Conservation (phyloP, 2,888 invertebrate genomes). For the Callyntrura sp. region DNA sequence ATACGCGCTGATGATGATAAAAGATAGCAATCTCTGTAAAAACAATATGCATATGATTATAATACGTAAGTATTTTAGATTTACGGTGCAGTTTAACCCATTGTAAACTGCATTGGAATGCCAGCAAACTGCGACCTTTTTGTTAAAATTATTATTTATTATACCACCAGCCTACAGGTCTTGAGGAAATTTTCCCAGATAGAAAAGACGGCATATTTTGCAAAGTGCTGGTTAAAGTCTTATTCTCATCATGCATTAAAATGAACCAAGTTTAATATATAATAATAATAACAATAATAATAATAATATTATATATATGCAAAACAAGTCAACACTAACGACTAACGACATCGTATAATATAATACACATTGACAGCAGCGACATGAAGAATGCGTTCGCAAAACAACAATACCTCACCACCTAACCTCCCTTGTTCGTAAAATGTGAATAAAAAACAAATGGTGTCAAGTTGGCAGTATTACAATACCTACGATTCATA, state of each 20-base stretch:
- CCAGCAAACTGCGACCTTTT: no score
- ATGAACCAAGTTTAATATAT: not conserved
- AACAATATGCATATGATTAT: not conserved
- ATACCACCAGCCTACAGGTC: not conserved
- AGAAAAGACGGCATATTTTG: not conserved
- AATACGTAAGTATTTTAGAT: not conserved
- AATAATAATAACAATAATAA: no score
- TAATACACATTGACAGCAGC: no score
- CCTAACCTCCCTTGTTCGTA: constrained; percentile 12
- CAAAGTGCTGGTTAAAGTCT: not conserved
- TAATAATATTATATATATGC: no score
- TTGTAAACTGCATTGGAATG: not conserved
- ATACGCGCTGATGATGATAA: not conserved
- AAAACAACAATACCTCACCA: not conserved
- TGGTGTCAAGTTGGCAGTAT: not conserved
- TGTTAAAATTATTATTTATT: not conserved
- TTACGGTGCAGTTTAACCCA: not conserved
- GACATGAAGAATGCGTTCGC: not conserved
- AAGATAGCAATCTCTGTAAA: constrained; percentile 31
- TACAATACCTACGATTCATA: not conserved
- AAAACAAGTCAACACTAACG: constrained; percentile 3
- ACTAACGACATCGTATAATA: not conserved
- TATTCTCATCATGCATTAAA: not conserved
- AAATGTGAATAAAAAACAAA: not conserved
- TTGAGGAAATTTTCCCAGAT: constrained; percentile 7